Evolutionary conservation across 2,888 invertebrate species (phyloP).

Genomic region (Myathropa florea): DNA sequence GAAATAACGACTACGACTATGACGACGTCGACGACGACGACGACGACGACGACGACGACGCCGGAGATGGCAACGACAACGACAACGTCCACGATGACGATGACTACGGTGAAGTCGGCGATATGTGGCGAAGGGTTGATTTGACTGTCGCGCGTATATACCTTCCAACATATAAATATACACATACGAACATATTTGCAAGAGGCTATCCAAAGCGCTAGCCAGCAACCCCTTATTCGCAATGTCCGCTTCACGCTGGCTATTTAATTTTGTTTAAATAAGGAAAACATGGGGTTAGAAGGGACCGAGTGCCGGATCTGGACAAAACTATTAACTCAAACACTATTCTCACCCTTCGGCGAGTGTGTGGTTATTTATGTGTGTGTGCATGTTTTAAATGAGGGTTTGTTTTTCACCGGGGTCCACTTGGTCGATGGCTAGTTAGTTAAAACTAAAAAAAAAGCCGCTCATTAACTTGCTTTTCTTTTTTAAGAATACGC

Average conservation of each 20-base stretch:
- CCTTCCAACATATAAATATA: slow-evolving; percentile 27
- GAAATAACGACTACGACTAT: neutral
- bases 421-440: slow-evolving; percentile 24
- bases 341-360: slow-evolving; percentile 58
- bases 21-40: neutral
- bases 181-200: slow-evolving; percentile 30
- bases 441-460: slow-evolving; percentile 43
- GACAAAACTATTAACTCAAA: slow-evolving; percentile 70
- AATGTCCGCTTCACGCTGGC: slow-evolving; percentile 69
- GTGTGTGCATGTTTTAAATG: slow-evolving; percentile 39
- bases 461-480: slow-evolving; percentile 27
- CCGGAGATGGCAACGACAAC: neutral
- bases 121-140: slow-evolving; percentile 69
- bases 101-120: slow-evolving; percentile 33
- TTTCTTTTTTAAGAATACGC: slow-evolving; percentile 22
- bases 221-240: slow-evolving; percentile 64
- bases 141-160: slow-evolving; percentile 62
- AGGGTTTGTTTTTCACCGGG: slow-evolving; percentile 30
- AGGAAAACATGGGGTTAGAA: slow-evolving; percentile 62
- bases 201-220: slow-evolving; percentile 53
- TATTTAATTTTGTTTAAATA: slow-evolving; percentile 71
- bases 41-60: neutral
- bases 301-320: slow-evolving; percentile 66
- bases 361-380: neutral
- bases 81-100: neutral